Conservation (phyloP, 2,113 vertebrate genomes). For the Phyllostomus discolor region DNA sequence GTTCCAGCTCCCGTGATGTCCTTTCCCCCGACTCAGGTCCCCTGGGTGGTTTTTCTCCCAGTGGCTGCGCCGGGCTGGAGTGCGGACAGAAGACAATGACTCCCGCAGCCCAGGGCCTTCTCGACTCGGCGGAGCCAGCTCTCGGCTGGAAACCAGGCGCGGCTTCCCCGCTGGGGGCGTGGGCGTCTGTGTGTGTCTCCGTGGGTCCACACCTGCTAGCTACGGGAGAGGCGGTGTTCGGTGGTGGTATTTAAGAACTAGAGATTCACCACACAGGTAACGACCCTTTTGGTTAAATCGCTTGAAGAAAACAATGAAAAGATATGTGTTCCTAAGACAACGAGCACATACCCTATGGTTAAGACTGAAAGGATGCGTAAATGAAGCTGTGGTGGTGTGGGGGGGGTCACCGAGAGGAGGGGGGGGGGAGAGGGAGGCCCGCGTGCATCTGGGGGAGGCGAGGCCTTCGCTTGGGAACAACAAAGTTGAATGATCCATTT, state of each 20-base stretch:
- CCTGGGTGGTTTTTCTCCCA: background rate
- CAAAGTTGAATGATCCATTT: background rate
- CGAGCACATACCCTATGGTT: background rate
- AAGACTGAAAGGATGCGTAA: background rate
- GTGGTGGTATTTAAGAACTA: background rate
- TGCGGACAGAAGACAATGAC: background rate
- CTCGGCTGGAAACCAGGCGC: background rate
- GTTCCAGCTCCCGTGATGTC: background rate
- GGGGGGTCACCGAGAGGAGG: background rate
- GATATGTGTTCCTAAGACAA: background rate
- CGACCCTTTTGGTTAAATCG: background rate
- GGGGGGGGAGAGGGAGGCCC: background rate
- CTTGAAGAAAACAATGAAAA: background rate
- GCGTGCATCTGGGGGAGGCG: background rate
- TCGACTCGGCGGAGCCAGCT: background rate
- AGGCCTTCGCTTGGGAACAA: constrained; percentile 33
- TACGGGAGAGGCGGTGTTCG: background rate
- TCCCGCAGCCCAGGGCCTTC: background rate
- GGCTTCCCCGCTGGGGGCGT: background rate
- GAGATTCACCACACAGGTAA: background rate
- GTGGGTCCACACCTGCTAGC: background rate
- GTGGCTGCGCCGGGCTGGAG: background rate
- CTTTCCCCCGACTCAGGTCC: background rate
- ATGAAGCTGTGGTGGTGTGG: background rate
- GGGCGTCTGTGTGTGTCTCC: background rate